Evolutionary conservation across 2,113 vertebrate genomes (phyloP).

Genomic region (Sterrhoptilus dennistouni): DNA sequence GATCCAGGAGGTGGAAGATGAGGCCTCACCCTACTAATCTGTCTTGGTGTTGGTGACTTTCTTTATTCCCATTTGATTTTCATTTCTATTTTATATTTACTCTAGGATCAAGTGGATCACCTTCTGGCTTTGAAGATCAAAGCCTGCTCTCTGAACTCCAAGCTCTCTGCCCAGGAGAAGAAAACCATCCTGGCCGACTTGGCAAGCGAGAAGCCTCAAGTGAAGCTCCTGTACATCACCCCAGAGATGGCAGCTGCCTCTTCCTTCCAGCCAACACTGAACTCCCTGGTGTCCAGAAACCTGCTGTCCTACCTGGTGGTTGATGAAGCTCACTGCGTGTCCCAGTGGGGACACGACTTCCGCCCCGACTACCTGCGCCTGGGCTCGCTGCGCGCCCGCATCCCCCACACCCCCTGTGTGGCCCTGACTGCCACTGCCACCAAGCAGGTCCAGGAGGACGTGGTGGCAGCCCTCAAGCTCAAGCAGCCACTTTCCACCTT

Average conservation of each 20-base stretch:
- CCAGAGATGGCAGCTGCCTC: slow-evolving; percentile 93
- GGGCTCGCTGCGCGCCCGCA: slow-evolving; percentile 79
- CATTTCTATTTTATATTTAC: not conserved
- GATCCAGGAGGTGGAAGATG: not conserved
- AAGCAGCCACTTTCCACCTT: slow-evolving; percentile 79
- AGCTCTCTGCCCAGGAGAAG: slow-evolving; percentile 81
- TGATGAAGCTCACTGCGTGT: slow-evolving; percentile 96
- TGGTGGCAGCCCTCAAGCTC: slow-evolving; percentile 79
- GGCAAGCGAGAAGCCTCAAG: slow-evolving; percentile 79
- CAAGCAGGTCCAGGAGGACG: slow-evolving; percentile 87
- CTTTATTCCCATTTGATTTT: not conserved
- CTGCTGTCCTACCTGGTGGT: slow-evolving; percentile 90
- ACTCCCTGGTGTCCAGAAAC: slow-evolving; percentile 78
- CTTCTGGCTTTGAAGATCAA: slow-evolving; percentile 84
- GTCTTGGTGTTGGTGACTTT: not conserved
- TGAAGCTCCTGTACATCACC: slow-evolving; percentile 93
- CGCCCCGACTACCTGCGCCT: slow-evolving; percentile 93
- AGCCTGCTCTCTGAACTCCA: slow-evolving; percentile 92
- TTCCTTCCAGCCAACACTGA: slow-evolving; percentile 88
- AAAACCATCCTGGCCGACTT: slow-evolving; percentile 85
- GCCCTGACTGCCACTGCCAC: slow-evolving; percentile 94
- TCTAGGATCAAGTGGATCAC: slow-evolving; percentile 92
- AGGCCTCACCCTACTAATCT: not conserved
- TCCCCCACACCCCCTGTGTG: slow-evolving; percentile 81
- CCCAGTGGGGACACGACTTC: slow-evolving; percentile 98